These are phyloP conservation scores for Leptopterna dolabrata DNA, from an alignment of 2,888 invertebrate species.

Conservation along the genomic window DNA sequence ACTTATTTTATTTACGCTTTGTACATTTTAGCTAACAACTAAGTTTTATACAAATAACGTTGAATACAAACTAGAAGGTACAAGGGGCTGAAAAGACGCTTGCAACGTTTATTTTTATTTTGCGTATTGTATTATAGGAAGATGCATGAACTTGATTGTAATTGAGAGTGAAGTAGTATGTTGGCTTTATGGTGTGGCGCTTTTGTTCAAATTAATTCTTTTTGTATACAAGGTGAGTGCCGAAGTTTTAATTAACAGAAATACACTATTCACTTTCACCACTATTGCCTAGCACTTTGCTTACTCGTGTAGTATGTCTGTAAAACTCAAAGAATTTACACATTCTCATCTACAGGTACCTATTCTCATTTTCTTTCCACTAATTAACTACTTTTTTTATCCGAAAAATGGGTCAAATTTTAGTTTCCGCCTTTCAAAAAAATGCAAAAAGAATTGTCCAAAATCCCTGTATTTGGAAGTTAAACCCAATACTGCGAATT, in stretches of 20 bases:
- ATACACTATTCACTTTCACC: neutral
- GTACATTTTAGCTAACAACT: neutral
- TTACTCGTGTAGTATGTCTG: no score
- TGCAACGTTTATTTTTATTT: neutral
- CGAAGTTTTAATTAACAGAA: neutral
- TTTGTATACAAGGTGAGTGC: no score
- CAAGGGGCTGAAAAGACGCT: neutral
- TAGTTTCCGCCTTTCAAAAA: no score
- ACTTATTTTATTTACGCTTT: conserved; percentile 38
- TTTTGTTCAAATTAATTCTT: neutral
- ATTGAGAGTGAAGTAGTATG: neutral
- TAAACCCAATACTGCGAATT: no score
- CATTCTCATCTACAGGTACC: no score
- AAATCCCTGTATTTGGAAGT: no score
- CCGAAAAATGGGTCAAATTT: no score
- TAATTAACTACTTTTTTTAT: no score
- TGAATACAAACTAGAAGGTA: neutral
- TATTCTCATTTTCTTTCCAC: no score
- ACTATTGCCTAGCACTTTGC: no score
- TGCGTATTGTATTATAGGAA: neutral
- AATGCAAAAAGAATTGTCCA: no score
- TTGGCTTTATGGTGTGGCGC: neutral
- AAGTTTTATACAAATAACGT: neutral
- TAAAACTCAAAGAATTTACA: no score
- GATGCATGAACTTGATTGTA: neutral